Evolutionary conservation across 1,140 invertebrate species (phyloP).

Genomic region (Reticulitermes speratus): DNA sequence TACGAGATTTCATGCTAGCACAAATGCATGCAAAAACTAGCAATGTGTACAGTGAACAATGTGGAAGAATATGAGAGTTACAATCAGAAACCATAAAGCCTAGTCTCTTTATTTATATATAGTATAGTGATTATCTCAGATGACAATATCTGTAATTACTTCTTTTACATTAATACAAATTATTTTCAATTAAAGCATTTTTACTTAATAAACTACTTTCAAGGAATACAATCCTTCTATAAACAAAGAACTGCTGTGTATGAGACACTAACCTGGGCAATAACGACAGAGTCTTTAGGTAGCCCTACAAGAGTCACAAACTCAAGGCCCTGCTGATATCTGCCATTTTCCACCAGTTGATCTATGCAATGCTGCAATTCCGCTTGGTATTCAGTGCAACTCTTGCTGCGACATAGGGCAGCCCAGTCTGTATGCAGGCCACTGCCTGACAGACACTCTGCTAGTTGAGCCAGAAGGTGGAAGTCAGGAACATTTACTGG

Average conservation of each 20-base stretch:
- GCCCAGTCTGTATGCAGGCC: conserved; percentile 40
- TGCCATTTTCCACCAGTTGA: conserved; percentile 49
- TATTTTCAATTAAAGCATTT: too few relatives aligned
- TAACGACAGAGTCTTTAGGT: conserved; percentile 36
- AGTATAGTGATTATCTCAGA: neutral
- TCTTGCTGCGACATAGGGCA: neutral
- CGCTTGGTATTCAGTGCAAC: conserved; percentile 37
- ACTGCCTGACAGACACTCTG: conserved; percentile 48
- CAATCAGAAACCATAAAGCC: too few relatives aligned
- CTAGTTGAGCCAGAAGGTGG: conserved; percentile 51
- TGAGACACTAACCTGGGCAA: conserved; percentile 40
- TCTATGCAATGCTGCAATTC: conserved; percentile 53
- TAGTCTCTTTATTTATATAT: too few relatives aligned
- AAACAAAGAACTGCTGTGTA: too few relatives aligned
- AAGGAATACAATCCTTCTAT: too few relatives aligned
- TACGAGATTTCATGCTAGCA: too few relatives aligned
- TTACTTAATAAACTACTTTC: too few relatives aligned
- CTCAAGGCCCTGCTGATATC: conserved; percentile 57
- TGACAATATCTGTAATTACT: too few relatives aligned
- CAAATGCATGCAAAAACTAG: too few relatives aligned
- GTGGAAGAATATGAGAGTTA: too few relatives aligned
- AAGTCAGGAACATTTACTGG: conserved; percentile 54
- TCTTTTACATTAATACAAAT: too few relatives aligned
- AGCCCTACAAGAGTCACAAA: conserved; percentile 51
- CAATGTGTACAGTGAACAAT: too few relatives aligned